A percentile compares a stretch with the other conserved stretches of the same genome.
Conservation (phyloP, 2,797 vertebrate genomes). For the Molossus molossus region DNA sequence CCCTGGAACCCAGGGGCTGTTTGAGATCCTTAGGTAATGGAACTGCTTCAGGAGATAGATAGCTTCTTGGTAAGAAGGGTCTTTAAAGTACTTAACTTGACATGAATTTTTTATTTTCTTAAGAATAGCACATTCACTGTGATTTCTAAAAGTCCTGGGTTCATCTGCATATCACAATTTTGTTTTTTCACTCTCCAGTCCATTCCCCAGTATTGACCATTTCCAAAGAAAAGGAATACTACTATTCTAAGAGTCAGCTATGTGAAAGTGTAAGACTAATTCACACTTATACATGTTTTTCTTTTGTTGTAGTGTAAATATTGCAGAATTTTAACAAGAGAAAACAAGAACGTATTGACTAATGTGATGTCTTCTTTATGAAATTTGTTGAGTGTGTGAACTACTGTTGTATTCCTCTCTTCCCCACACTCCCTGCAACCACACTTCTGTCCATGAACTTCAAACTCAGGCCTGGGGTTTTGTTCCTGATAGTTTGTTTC, state of each 20-base stretch:
- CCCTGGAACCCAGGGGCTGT: constrained; percentile 61
- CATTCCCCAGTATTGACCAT: background rate
- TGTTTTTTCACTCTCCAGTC: background rate
- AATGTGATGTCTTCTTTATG: background rate
- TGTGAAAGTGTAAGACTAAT: background rate
- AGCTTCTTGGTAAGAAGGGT: constrained; percentile 39
- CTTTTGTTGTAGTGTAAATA: background rate
- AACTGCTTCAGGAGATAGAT: constrained; percentile 7
- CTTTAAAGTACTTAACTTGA: constrained; percentile 48
- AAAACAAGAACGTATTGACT: background rate
- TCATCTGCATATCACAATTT: constrained; percentile 5
- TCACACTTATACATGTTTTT: background rate
- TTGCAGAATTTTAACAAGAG: constrained; percentile 45
- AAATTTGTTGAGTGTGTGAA: background rate
- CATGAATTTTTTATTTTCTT: constrained; percentile 6
- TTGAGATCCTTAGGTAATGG: constrained; percentile 44
- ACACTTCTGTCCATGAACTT: background rate
- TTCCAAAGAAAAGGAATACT: background rate
- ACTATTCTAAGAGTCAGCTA: background rate
- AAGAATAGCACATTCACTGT: background rate
- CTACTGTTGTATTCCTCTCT: background rate
- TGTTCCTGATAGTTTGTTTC: background rate
- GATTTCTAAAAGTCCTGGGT: background rate
- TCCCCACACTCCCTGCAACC: background rate
- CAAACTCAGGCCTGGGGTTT: background rate